These are phyloP conservation scores for Drosophila willistoni DNA, from an alignment of 1,140 invertebrate genomes.

Conservation along the genomic window DNA sequence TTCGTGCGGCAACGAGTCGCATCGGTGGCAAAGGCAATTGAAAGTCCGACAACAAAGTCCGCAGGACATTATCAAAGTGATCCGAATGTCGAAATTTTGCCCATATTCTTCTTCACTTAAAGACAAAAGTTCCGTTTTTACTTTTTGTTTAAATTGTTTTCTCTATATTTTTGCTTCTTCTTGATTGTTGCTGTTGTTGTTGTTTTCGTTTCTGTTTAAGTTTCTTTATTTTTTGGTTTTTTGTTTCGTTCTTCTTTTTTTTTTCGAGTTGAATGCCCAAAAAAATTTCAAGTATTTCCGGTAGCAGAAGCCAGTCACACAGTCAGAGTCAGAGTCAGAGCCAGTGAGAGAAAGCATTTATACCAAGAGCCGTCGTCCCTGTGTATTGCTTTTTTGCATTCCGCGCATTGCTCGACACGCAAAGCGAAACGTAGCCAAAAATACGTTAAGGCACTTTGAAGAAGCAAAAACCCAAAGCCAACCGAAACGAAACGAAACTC, in stretches of 20 bases:
- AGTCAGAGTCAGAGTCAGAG: not conserved
- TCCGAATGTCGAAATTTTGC: conserved; percentile 12
- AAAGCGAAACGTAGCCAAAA: conserved; percentile 35
- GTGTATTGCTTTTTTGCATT: conserved; percentile 71
- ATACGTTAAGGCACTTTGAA: conserved; percentile 6
- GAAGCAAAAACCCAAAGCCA: conserved; percentile 43
- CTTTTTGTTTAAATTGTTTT: conserved; percentile 6
- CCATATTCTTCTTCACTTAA: conserved; percentile 16
- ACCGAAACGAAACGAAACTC: conserved; percentile 30
- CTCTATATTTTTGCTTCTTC: not conserved
- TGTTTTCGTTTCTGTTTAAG: not conserved
- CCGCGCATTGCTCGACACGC: conserved; percentile 53
- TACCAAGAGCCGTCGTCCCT: conserved; percentile 23
- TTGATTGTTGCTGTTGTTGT: not conserved
- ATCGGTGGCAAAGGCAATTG: conserved; percentile 41
- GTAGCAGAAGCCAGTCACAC: conserved; percentile 6
- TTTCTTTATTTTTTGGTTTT: not conserved
- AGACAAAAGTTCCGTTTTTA: conserved; percentile 5
- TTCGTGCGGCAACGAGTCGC: conserved; percentile 60
- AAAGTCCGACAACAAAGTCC: conserved; percentile 24
- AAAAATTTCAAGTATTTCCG: conserved; percentile 68
- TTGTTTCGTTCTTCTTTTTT: too few relatives aligned
- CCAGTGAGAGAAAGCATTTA: conserved; percentile 23
- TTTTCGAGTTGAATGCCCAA: conserved; percentile 5
- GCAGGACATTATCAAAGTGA: conserved; percentile 23